Base-by-base conservation (phyloP, 2,113 vertebrate genomes). In the Bos taurus region DNA sequence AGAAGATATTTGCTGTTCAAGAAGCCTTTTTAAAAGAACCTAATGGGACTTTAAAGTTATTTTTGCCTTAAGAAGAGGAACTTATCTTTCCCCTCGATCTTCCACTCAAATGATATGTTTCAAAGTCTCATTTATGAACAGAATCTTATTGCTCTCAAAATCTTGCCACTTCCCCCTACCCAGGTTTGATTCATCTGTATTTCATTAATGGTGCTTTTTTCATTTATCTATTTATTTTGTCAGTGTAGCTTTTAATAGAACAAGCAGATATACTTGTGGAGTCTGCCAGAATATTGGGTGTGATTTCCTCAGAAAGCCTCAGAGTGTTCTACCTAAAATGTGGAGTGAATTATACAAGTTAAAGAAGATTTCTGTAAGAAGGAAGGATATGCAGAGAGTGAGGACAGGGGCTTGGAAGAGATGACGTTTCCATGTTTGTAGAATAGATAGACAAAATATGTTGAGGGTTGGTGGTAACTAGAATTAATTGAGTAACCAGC, bases 1-100 rank as follows among this genome's bases (percentile, higher is more conserved):
- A 97, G 94, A 96, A 67, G 86, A 84, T 98, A 97, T 95, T 94
- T 96, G 94, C 95, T 97, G 95, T 97, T 97, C 89, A 97, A 97
- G 97, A 94, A 97, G 94, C 48, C 82, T 93, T 94, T 97, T 93
- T 54, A 90, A 59, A 90, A 77, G 78, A 90, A 59, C 13, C 82
- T 98, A 91, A 97, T 96, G 95, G 96, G 91, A 90, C 52, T 97
- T 97, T 94, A 95, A 93, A 95, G 59, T 28, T 87, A 71, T 90
- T 97, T 98, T 91, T 94, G 52, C 89, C 86, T 95, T 97, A 94
- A 97, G 74, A 97, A 93, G 71, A 94, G 95, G 23, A 95, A 90
- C 91, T 95, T 92, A 54, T 54, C 82, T 50, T 33, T 19, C 3
- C 14, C 6, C 46, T 30, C 57, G 36, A 94, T 90, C 77, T 92